Base-by-base conservation (phyloP, 2,888 invertebrate genomes). In the Tenthredo notha region DNA sequence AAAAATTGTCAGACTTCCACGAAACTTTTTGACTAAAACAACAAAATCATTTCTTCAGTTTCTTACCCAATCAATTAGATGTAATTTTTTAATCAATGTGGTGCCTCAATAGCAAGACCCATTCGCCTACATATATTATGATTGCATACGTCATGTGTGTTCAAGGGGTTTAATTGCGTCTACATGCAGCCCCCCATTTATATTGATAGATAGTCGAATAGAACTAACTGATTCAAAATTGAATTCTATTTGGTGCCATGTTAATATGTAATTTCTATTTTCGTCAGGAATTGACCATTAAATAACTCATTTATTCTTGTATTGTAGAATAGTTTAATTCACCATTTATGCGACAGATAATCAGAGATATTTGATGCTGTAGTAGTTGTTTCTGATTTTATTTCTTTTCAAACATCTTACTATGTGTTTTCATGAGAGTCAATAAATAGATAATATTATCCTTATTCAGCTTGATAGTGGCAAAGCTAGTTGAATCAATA, bases 161-260 rank as follows among this genome's bases (percentile, higher is more conserved):
- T 83, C 83, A 83, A 83, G 70, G 83, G 83, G 83, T 70, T 83
- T 21, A 65, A 25, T 67, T 83, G 83, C 83, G 67, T 47, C 50
- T 83, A 83, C 33, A 83, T 70, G 83, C 83, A 83, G 83, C 67
- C 67, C 67, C 82, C 47, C 12, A 40, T 61, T 80, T 18, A 61
- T 40, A 80, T 80, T 40, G 37, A 61, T 80, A 40, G 61, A 29
- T 61, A 37, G 61, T 80, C 61, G 18, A 18, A 77, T 43, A 25
- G 74, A 74, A 33, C 33, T 50, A 9, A 50, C 4, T 80, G 40
- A 40, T 61, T 77, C 25, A 29, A 18, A 77, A 77, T 54, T 77
- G 77, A 77, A 29, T 50, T 77, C 18, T n/a, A 29, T 77, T 50
- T 77, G 67, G 33, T 67, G 33, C 67, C 33, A 67, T 33, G 67